phyloP scores from a whole-genome alignment of 2,888 invertebrate genomes.

The Trachelus iudaicus region DNA sequence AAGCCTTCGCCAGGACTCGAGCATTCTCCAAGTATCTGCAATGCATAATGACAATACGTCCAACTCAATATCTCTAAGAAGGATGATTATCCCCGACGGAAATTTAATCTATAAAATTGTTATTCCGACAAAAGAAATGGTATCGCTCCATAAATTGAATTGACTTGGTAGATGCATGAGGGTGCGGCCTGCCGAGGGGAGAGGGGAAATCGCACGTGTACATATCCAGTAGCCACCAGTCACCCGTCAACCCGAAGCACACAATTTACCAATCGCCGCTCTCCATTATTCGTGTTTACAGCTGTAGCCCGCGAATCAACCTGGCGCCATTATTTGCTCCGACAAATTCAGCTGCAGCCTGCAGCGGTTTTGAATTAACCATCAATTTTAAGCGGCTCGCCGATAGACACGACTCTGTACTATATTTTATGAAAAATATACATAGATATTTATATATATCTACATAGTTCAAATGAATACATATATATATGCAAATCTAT shows the following conservation, averaged over 20 bases:
- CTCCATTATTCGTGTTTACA: slow-evolving; percentile 60
- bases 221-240: slow-evolving; percentile 13
- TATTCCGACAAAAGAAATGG: neutral
- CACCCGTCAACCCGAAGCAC: slow-evolving; percentile 40
- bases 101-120: too few species aligned
- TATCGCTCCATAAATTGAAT: too few species aligned
- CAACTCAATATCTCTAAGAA: too few species aligned
- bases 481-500: too few species aligned
- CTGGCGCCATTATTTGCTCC: slow-evolving; percentile 49
- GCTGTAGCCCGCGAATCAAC: slow-evolving; percentile 55
- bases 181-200: neutral
- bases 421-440: too few species aligned
- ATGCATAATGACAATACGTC: neutral
- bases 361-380: slow-evolving; percentile 56
- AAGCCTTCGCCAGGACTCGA: slow-evolving; percentile 33
- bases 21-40: slow-evolving; percentile 34
- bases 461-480: too few species aligned
- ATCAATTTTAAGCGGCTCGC: slow-evolving; percentile 47
- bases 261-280: slow-evolving; percentile 58
- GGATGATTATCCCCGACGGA: too few species aligned
- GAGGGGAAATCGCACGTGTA: slow-evolving; percentile 8
- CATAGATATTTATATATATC: too few species aligned
- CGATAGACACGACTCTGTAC: slow-evolving; percentile 34
- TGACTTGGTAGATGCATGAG: neutral
- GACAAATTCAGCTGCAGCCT: slow-evolving; percentile 51